Evolutionary conservation across 2,113 vertebrate species (phyloP), one percentile per base, ranked within the genome.

Genomic region (Chaetodon trifascialis): DNA sequence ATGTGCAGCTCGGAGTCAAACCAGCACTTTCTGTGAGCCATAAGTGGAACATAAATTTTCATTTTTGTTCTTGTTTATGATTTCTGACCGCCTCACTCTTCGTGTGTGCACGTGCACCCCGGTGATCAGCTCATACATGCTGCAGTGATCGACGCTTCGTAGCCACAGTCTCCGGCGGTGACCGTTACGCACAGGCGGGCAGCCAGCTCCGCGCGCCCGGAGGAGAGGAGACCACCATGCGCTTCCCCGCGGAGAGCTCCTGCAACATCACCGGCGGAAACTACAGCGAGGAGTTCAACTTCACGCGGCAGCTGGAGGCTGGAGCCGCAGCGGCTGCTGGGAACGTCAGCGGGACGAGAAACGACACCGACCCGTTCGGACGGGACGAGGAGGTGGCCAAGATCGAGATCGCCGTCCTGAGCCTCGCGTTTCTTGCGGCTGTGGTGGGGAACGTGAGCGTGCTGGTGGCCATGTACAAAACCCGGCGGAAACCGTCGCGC

Each of bases 381-480:
- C 95, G 98, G 38, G 94, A 99, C 87, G 97, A 99, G 79, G 96
- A 96, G 72, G 95, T 99, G 86, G 98, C 97, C 51, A 97, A 97
- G 90, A 88, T 97, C 76, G 98, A 99, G 93, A 95, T 99, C 75
- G 94, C 96, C 0, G 96, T 99, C 54, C 94, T 99, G 73, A 97
- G 96, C 14, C 80, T 97, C 59, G 96, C 96, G 2, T 97, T 99
- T 83, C 87, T 95, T 2, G 96, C 96, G 71, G 97, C 98, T 0
- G 95, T 98, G 63, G 89, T 95, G 74, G 97, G 98, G 2, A 99
- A 99, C 89, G 69, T 95, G 74, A 94, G 95, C 67, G 97, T 99
- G 72, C 90, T 99, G 76, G 83, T 98, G 85, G 96, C 97, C 16
- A 94, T 97, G 93, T 89, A 90, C 78, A 94, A 91, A 47, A 96